Conservation (phyloP, 2,797 vertebrate species). For the Pterois miles region DNA sequence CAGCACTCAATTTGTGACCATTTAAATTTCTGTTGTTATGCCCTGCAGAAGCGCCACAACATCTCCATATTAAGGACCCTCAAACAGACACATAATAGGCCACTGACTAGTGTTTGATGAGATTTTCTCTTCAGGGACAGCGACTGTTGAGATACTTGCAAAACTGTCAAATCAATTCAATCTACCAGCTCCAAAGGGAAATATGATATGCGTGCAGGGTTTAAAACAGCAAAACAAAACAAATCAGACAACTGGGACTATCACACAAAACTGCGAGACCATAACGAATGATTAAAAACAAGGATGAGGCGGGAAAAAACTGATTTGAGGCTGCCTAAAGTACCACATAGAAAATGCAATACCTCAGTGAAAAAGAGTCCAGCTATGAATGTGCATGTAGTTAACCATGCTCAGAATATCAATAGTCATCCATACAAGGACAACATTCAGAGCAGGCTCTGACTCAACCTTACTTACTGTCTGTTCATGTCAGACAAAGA, state of each 20-base stretch:
- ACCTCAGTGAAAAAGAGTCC: background rate
- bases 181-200: conserved; percentile 32
- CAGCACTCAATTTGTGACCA: background rate
- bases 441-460: background rate
- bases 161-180: conserved; percentile 47
- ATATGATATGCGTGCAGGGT: conserved; percentile 5
- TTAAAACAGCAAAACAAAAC: conserved; percentile 30
- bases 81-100: conserved; percentile 1
- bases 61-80: conserved; percentile 32
- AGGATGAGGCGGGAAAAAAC: background rate
- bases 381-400: background rate
- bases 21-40: background rate
- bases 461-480: conserved; percentile 9
- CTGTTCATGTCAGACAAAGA: conserved; percentile 6
- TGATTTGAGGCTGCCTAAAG: background rate
- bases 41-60: background rate
- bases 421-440: background rate
- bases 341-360: background rate
- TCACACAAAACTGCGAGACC: background rate
- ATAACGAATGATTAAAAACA: background rate
- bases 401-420: background rate
- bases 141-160: background rate
- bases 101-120: conserved; percentile 40
- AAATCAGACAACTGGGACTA: conserved; percentile 14
- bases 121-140: conserved; percentile 25